Base-by-base conservation (phyloP, 2,888 invertebrate species). In the Falcaria lacertinaria region DNA sequence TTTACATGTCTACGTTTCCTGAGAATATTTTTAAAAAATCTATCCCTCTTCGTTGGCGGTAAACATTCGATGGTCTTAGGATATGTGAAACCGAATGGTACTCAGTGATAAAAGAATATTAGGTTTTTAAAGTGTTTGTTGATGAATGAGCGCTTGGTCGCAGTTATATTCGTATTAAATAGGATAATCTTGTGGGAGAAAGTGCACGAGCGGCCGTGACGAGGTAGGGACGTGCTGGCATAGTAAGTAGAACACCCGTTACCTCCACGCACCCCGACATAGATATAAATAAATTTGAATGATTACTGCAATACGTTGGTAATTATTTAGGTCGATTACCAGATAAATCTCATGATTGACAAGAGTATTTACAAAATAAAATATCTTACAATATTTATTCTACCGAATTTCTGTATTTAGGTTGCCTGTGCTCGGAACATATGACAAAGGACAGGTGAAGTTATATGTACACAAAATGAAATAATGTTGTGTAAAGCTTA, bases 141-240 rank as follows among this genome's bases (percentile, higher is more conserved):
- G 64, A 71, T 64, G 74, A 72, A 77, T 76, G 71, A 76, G 64
- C 64, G 64, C 75, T 71, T 75, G 64, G 66, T 60, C 55, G 57
- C 54, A 62, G 70, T 64, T 66, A 59, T 60, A 56, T 52, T 61
- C 55, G 58, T 57, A 52, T 54, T 66, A 73, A 74, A 81, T 78
- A 71, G 81, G 77, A 58, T 79, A 68, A 56, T 80, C 85, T 82
- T 84, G 84, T 66, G 50, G 67, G 75, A 66, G 86, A 87, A 87
- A 87, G 85, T 79, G 65, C 57, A 68, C 67, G 47, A 59, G 56
- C 60, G 63, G 64, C 74, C 79, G 76, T 80, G 82, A 78, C 75
- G 65, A 67, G 62, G 64, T 67, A 64, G 64, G 75, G 75, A 78
- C 77, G 74, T 75, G 74, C 62, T 59, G 50, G 43, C 39, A 22